A percentile compares a stretch with the other conserved stretches of the same genome.
phyloP scores from a whole-genome alignment of 2,888 invertebrate genomes.

The Nymphalis c-album region DNA sequence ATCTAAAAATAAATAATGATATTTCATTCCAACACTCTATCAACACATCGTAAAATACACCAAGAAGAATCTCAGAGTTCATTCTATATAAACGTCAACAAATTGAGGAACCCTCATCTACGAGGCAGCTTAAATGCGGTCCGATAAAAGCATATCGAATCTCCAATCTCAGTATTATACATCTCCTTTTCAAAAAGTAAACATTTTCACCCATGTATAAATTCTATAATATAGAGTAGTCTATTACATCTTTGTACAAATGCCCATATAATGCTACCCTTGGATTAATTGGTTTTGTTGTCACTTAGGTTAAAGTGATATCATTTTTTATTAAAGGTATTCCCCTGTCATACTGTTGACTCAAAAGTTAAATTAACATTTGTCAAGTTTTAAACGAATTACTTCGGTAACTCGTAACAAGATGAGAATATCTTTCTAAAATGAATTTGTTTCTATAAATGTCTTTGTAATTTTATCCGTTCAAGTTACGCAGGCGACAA shows the following conservation, averaged over 20 bases:
- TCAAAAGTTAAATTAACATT: slow-evolving; percentile 24
- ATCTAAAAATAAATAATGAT: neutral
- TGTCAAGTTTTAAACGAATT: slow-evolving; percentile 14
- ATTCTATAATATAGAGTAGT: neutral
- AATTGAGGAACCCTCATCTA: slow-evolving; percentile 62
- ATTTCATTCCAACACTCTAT: slow-evolving; percentile 18
- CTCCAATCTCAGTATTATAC: slow-evolving; percentile 42
- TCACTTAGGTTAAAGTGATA: neutral
- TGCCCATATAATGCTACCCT: too few species aligned
- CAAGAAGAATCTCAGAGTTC: slow-evolving; percentile 24
- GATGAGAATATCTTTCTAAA: slow-evolving; percentile 42
- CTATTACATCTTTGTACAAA: too few species aligned
- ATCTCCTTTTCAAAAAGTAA: neutral
- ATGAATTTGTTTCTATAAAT: slow-evolving; percentile 43
- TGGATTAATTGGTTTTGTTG: too few species aligned
- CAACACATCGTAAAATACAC: slow-evolving; percentile 21
- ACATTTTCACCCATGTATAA: neutral
- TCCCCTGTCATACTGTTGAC: neutral
- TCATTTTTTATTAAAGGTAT: neutral
- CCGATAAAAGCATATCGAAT: slow-evolving; percentile 50
- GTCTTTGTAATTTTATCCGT: slow-evolving; percentile 38
- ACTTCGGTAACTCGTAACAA: slow-evolving; percentile 24
- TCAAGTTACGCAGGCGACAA: slow-evolving; percentile 36
- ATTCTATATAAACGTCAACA: slow-evolving; percentile 56
- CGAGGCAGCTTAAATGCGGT: slow-evolving; percentile 46